Base-by-base conservation (phyloP, 2,888 invertebrate genomes). In the Parasteatoda lunata region DNA sequence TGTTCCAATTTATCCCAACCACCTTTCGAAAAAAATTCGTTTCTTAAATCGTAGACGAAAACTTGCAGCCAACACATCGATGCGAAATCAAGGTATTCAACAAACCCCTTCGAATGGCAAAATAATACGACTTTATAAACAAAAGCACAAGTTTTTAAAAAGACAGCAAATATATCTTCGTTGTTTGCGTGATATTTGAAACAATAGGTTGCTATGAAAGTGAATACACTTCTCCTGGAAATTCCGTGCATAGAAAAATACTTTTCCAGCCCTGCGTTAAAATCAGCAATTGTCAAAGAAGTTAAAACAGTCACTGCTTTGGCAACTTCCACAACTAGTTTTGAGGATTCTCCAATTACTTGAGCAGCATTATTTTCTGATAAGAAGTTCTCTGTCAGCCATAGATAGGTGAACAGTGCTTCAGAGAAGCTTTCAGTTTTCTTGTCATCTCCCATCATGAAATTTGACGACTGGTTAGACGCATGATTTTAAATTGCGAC, bases 21-120 rank as follows among this genome's bases (percentile, higher is more conserved):
- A 3, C 80, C 80, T n/a, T 52, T 65, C 52, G 65, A 65, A 52
- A 49, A 80, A 51, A 80, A 80, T 4, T 80, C 72, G 13, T 73
- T 66, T 51, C 72, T 80, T 11, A 80, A 65, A 45, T 80, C 73
- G 2, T 30, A 51, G 51, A 73, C 66, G 52, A 71, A 80, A 51
- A 80, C 66, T 51, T 80, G 72, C 8, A 51, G 15, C 80, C 80
- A 80, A 52, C 80, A 80, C 80, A 80, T 80, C 7, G 80, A 51
- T 4, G 80, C 80, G 51, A 80, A 66, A 30, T 80, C 13, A 4
- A 80, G 47, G 52, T 72, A 80, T 49, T 80, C 72, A 0, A 52
- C n/a, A 11, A 72, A 65, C 0, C 80, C 80, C 64, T 66, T 65
- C n/a, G 66, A 52, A 45, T 73, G 80, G 13, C 72, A 73, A 52